Evolutionary conservation across 2,113 vertebrate genomes (phyloP).

Genomic region (Gobio gobio): DNA sequence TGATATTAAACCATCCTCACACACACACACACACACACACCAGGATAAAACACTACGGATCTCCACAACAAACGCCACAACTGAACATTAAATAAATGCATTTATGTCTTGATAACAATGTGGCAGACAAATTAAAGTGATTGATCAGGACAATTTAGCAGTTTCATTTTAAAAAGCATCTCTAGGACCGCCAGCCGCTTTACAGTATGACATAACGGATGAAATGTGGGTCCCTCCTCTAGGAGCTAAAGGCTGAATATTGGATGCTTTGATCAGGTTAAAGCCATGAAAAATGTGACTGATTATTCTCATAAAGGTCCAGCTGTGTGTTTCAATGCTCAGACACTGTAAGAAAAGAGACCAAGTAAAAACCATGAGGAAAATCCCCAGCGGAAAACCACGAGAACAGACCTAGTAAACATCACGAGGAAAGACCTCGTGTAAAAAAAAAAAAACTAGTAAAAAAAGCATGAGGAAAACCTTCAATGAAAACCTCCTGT

Average conservation of each 20-base stretch:
- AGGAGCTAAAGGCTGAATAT: conserved; percentile 5
- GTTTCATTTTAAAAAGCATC: conserved; percentile 17
- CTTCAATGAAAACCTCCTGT: background rate
- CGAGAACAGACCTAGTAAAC: background rate
- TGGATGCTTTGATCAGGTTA: conserved; percentile 35
- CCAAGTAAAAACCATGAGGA: background rate
- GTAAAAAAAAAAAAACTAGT: too few species aligned
- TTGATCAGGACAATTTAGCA: conserved; percentile 45
- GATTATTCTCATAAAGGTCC: conserved; percentile 35
- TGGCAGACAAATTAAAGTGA: conserved; percentile 47
- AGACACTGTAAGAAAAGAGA: background rate
- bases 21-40: background rate
- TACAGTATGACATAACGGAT: conserved; percentile 22
- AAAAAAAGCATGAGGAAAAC: background rate
- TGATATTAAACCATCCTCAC: conserved; percentile 42
- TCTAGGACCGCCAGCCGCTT: background rate
- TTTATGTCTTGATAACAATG: conserved; percentile 39
- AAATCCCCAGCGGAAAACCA: background rate
- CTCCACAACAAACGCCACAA: conserved; percentile 18
- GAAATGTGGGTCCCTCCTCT: conserved; percentile 11
- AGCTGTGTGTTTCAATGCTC: background rate
- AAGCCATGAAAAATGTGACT: conserved; percentile 37
- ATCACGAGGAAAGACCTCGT: background rate
- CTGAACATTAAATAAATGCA: conserved; percentile 7
- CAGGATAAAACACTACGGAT: background rate